These are phyloP conservation scores for Lapara coniferarum DNA, from an alignment of 2,888 invertebrate genomes.

Conservation along the genomic window DNA sequence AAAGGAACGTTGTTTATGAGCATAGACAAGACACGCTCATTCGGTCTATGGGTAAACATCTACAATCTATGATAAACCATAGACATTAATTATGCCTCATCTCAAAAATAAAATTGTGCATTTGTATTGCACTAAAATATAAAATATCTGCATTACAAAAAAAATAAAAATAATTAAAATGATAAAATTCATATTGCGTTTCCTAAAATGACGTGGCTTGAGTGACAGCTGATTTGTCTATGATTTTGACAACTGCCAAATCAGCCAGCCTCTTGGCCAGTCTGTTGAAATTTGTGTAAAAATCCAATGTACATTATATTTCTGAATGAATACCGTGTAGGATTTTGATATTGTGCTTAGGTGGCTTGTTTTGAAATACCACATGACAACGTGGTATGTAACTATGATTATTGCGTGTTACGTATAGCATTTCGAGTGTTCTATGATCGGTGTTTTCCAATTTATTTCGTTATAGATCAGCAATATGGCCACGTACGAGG, in stretches of 20 bases:
- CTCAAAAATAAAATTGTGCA: background rate
- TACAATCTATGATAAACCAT: conserved; percentile 8
- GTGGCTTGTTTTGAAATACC: conserved; percentile 46
- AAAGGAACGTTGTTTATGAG: conserved; percentile 16
- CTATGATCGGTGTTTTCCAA: conserved; percentile 40
- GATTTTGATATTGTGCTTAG: conserved; percentile 44
- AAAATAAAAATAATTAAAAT: conserved; percentile 11
- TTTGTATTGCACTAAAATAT: too few relatives aligned
- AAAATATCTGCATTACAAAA: background rate
- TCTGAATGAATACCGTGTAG: conserved; percentile 65
- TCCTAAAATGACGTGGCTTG: conserved; percentile 79
- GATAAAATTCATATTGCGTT: conserved; percentile 47
- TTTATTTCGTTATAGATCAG: conserved; percentile 56
- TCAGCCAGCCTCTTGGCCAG: conserved; percentile 69
- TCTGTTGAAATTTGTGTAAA: conserved; percentile 49
- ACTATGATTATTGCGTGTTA: conserved; percentile 32
- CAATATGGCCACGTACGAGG: conserved; percentile 94
- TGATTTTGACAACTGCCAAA: conserved; percentile 80
- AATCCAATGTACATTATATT: conserved; percentile 49
- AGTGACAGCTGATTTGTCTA: conserved; percentile 76
- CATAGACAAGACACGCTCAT: conserved; percentile 32
- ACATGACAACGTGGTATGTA: conserved; percentile 62
- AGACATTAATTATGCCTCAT: background rate
- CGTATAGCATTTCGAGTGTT: conserved; percentile 37
- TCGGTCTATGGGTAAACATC: conserved; percentile 4